These are phyloP conservation scores for Cassiopea andromeda DNA, from an alignment of 30 jellyfish, hydroid and myxozoan species.

Conservation along the genomic window DNA sequence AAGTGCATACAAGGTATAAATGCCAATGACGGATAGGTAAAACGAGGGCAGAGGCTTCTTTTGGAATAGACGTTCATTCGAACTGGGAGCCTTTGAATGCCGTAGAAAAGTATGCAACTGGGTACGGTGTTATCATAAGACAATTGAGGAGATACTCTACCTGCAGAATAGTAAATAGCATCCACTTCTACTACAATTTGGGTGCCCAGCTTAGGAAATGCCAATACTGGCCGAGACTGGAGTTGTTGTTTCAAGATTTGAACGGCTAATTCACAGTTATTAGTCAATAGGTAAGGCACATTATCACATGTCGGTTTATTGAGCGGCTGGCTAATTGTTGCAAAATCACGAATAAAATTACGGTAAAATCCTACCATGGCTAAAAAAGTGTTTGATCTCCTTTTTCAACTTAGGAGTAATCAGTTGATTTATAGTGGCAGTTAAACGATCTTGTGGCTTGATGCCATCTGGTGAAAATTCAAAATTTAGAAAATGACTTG, in stretches of 20 bases:
- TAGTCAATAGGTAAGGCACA: too few relatives aligned
- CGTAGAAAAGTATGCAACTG: slow-evolving; percentile 15
- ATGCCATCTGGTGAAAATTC: too few relatives aligned
- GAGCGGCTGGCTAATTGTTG: too few relatives aligned
- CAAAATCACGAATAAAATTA: too few relatives aligned
- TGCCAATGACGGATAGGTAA: slow-evolving; percentile 11
- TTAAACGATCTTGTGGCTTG: too few relatives aligned
- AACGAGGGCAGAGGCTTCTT: slow-evolving; percentile 24
- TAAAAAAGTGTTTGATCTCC: too few relatives aligned
- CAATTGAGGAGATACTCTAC: neutral
- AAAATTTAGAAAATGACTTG: too few relatives aligned
- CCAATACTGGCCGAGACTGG: neutral
- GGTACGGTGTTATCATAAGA: neutral
- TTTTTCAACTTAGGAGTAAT: too few relatives aligned
- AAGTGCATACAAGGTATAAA: slow-evolving; percentile 2
- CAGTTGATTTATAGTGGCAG: too few relatives aligned
- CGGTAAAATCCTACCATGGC: too few relatives aligned
- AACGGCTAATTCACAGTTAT: too few relatives aligned
- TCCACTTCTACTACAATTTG: neutral
- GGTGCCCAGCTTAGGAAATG: neutral
- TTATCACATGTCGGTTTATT: too few relatives aligned
- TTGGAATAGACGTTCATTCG: slow-evolving; percentile 11
- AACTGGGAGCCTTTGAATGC: slow-evolving; percentile 2
- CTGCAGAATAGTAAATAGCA: slow-evolving; percentile 15
- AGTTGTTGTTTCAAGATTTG: neutral